Percentiles rank a stretch among this genome's conserved stretches.
These are phyloP conservation scores for Quadriops clusia DNA, from an alignment of 2,888 invertebrate genomes.

Conservation along the genomic window DNA sequence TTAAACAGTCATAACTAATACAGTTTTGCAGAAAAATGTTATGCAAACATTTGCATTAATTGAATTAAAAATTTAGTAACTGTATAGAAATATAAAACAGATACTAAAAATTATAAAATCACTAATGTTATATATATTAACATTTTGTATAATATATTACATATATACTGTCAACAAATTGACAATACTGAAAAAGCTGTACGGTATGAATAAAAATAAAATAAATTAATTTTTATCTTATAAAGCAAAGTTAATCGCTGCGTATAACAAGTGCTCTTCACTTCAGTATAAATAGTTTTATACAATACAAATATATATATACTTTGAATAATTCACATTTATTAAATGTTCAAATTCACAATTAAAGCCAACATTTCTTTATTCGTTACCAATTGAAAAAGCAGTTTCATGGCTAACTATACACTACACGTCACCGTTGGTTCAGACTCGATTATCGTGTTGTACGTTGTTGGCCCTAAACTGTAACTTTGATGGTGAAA, in stretches of 20 bases:
- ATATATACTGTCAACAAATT: slow-evolving; percentile 27
- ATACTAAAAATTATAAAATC: slow-evolving; percentile 22
- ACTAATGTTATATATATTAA: slow-evolving; percentile 23
- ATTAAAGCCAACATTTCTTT: slow-evolving; percentile 25
- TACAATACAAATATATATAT: slow-evolving; percentile 21
- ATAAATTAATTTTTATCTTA: slow-evolving; percentile 28
- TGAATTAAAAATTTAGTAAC: slow-evolving; percentile 7
- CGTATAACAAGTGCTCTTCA: slow-evolving; percentile 32
- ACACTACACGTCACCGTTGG: too few species aligned
- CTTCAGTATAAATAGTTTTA: slow-evolving; percentile 23
- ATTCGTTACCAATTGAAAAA: slow-evolving; percentile 21
- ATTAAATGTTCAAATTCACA: slow-evolving; percentile 21
- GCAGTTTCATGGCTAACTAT: slow-evolving; percentile 3
- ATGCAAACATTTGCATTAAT: slow-evolving; percentile 13
- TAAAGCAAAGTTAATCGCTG: slow-evolving; percentile 28
- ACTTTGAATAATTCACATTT: slow-evolving; percentile 20
- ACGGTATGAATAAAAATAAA: slow-evolving; percentile 23
- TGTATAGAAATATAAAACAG: slow-evolving; percentile 16
- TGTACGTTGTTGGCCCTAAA: too few species aligned
- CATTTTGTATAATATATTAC: slow-evolving; percentile 18
- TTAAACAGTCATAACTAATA: slow-evolving; percentile 2
- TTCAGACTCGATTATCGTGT: too few species aligned
- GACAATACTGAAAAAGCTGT: slow-evolving; percentile 18
- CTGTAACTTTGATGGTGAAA: too few species aligned
- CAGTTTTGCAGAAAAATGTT: too few species aligned